Conservation (phyloP, 2,113 vertebrate species). For the Nothoprocta perdicaria region DNA sequence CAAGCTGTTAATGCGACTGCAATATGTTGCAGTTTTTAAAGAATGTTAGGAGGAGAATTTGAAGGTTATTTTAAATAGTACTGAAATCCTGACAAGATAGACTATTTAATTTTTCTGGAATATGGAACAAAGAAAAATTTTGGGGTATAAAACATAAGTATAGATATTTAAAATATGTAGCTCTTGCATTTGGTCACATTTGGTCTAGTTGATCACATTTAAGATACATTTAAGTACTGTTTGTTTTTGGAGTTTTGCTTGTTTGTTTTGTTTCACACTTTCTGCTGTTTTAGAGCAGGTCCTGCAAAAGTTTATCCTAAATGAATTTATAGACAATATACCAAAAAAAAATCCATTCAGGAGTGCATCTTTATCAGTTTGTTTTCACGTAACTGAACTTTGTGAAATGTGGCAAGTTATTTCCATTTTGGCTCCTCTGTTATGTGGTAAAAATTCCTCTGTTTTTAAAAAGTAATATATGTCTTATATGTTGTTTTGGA, state of each 20-base stretch:
- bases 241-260: background rate
- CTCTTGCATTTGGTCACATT: background rate
- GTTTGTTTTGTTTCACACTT: background rate
- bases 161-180: background rate
- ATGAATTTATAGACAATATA: background rate
- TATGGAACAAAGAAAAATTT: background rate
- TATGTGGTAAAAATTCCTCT: background rate
- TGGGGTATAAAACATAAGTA: background rate
- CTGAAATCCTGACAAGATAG: background rate
- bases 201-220: background rate
- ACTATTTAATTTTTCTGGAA: background rate
- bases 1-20: slow-evolving; percentile 2
- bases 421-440: background rate
- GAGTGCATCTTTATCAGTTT: background rate
- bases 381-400: background rate
- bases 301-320: background rate
- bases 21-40: background rate
- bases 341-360: background rate
- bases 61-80: slow-evolving; percentile 12
- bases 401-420: background rate
- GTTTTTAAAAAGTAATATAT: background rate
- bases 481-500: background rate
- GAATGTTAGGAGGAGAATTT: background rate
- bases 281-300: background rate
- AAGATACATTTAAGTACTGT: background rate